Evolutionary conservation across 2,888 invertebrate species (phyloP), one percentile per base, ranked within the genome.

Genomic region (Agrotis segetum): DNA sequence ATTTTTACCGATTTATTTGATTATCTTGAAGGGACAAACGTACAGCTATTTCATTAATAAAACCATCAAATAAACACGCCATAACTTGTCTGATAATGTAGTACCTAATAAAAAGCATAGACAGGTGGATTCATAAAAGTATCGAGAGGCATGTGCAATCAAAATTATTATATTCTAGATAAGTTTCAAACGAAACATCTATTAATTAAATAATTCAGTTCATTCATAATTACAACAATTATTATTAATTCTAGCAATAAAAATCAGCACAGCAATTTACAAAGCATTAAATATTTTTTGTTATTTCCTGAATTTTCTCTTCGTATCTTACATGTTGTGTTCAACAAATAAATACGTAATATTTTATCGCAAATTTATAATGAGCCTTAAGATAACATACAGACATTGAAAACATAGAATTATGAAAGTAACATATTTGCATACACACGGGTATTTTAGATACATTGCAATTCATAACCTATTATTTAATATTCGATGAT

Each of bases 251-350:
- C 72, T 84, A 84, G 75, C 71, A 82, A 79, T 85, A 75, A 86
- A 24, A 86, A 87, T 83, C 82, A 86, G 87, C 87, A 81, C 79
- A 79, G 88, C 88, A 87, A 88, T 88, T 46, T 89, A 89, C 89
- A 90, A 89, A 90, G 89, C 90, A 85, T 87, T 84, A 87, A 84
- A 87, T 89, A 85, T 88, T 85, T 88, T 89, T 85, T 86, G 81
- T 84, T 78, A 77, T 85, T 88, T 88, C 83, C 78, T 83, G 74
- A 81, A 79, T 84, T 87, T 85, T 86, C 83, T 82, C 69, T 77
- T 81, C 81, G 11, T 76, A 80, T 79, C 59, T 77, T 85, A 83
- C 79, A 84, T 68, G 70, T 87, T 85, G 85, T 84, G 80, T 82
- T 84, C 81, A 87, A 86, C 88, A 89, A 85, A 85, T 81, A 82